phyloP scores from a whole-genome alignment of 2,888 invertebrate genomes.

The Cheilosia pagana region DNA sequence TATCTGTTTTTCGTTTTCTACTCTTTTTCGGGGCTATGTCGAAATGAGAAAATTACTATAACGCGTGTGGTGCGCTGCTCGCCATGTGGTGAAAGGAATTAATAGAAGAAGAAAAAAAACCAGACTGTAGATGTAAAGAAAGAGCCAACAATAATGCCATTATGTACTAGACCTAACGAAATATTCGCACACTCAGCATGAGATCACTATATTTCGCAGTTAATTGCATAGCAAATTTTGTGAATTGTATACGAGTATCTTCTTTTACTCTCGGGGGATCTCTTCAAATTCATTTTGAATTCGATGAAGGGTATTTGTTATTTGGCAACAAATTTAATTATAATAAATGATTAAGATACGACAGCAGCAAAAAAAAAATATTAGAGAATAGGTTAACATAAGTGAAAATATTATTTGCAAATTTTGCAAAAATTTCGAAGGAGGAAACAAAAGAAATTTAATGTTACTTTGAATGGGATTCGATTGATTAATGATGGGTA shows the following conservation, averaged over 20 bases:
- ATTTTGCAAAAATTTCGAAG: conserved; percentile 43
- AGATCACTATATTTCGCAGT: conserved; percentile 45
- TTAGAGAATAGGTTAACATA: conserved; percentile 16
- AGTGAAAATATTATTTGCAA: conserved; percentile 36
- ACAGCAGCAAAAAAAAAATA: neutral
- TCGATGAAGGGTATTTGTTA: conserved; percentile 25
- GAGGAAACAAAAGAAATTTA: conserved; percentile 18
- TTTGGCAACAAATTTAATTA: conserved; percentile 55
- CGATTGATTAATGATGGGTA: conserved; percentile 59
- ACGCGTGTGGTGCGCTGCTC: conserved; percentile 43
- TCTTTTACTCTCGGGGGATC: conserved; percentile 14
- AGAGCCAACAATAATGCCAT: conserved; percentile 35
- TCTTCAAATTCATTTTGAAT: conserved; percentile 5
- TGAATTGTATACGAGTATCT: neutral
- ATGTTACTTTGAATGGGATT: conserved; percentile 10
- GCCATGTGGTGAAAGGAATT: conserved; percentile 69
- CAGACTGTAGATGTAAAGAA: neutral
- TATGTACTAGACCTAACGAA: conserved; percentile 56
- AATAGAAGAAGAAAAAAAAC: neutral
- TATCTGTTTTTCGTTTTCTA: conserved; percentile 20
- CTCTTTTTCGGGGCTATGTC: conserved; percentile 30
- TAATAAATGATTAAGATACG: conserved; percentile 34
- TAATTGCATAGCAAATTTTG: conserved; percentile 34
- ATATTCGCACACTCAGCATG: conserved; percentile 54
- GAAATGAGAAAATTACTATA: conserved; percentile 53